Base-by-base conservation (phyloP, 2,797 vertebrate genomes). In the Rhadinocentrus ornatus region DNA sequence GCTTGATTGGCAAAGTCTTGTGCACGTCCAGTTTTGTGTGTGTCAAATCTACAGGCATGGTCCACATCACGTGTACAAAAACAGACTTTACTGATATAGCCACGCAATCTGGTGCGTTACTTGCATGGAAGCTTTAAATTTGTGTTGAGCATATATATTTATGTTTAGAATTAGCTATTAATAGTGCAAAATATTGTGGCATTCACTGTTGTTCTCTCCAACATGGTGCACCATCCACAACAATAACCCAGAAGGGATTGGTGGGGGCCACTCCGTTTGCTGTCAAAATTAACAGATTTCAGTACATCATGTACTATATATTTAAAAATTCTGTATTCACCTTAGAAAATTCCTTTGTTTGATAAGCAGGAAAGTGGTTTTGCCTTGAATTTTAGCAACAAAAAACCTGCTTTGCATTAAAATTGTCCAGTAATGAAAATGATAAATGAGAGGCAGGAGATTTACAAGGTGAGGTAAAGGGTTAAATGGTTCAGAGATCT, bases 381-480 rank as follows among this genome's bases (percentile, higher is more conserved):
- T 54, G 26, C 52, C 27, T 29, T 54, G 24, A 16, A 54, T 29
- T 29, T 54, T 16, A 6, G 24, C 52, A 29, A 27, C 24, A 6
- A 54, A 29, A 18, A 2, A 7, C 13, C 15, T 27, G 2, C 6
- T 8, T 26, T 15, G 12, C 6, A 15, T 54, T 29, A 54, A 18
- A 27, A 29, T 15, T 54, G 26, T 6, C 52, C 24, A 16, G 15
- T 6, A 29, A 27, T 29, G 15, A 54, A 13, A 18, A 27, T 29
- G 7, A 54, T 27, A 29, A 54, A 26, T 53, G 13, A 53, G 50
- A 26, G 12, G 50, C 24, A 26, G 50, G 50, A 26, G 15, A 18
- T 44, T 58, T 10, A 48, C 54, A 44, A 54, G 37, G n/a, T 55
- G 56, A 57, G 31, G 59, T 67, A 56, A 77, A 35, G 18, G 55